phyloP scores from a whole-genome alignment of 2,113 vertebrate species.

The Rynchops niger region DNA sequence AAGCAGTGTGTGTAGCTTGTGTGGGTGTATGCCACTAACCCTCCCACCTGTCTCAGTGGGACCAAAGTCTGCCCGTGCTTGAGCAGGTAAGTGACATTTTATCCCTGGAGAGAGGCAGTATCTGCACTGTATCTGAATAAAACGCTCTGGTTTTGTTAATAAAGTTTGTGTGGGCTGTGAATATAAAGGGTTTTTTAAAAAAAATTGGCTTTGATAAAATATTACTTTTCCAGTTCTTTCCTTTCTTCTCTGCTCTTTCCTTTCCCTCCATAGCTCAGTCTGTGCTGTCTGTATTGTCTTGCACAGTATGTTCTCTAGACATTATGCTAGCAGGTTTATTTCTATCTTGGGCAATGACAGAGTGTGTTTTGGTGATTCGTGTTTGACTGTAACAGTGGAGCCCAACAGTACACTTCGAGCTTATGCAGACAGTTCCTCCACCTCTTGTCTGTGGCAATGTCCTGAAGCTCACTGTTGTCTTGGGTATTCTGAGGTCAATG shows the following conservation, averaged over 20 bases:
- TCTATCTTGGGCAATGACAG: neutral
- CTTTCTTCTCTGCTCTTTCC: neutral
- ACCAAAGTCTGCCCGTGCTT: rapidly evolving
- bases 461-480: neutral
- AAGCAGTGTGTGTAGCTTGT: neutral
- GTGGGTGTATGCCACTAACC: neutral
- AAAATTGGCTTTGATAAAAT: neutral
- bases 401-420: neutral
- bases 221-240: neutral
- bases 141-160: neutral
- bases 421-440: neutral
- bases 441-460: neutral
- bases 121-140: neutral
- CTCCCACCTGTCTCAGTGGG: neutral
- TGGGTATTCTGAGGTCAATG: neutral
- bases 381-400: neutral
- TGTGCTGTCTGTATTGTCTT: neutral
- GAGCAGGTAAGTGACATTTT: neutral
- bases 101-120: neutral
- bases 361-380: neutral
- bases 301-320: neutral
- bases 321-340: neutral
- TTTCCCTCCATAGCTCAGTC: neutral
- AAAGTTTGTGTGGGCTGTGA: neutral
- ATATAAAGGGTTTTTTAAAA: neutral